Evolutionary conservation across 1,140 invertebrate species (phyloP).

Genomic region (Aricia agestis): DNA sequence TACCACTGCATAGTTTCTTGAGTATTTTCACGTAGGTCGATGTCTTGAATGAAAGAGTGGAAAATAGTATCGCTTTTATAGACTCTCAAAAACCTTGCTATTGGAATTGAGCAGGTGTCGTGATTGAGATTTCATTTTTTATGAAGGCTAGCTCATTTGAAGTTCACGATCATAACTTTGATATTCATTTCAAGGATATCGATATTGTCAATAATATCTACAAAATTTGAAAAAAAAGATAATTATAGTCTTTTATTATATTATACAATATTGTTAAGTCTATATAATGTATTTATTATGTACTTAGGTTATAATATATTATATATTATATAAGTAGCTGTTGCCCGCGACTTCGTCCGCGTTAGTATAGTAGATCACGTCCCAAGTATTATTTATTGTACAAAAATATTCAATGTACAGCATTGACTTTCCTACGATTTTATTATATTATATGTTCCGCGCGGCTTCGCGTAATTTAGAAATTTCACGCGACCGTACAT

Average conservation of each 20-base stretch:
- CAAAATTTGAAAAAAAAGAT: neutral
- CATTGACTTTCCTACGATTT: no score
- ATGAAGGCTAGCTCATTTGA: conserved; percentile 33
- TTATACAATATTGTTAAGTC: no score
- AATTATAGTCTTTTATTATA: neutral
- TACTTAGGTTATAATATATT: no score
- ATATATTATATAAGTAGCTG: no score
- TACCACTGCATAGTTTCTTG: neutral
- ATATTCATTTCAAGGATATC: conserved; percentile 6
- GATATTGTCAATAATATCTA: neutral
- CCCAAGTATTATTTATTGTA: no score
- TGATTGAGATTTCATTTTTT: conserved; percentile 72
- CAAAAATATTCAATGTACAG: no score
- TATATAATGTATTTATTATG: no score
- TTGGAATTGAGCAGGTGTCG: conserved; percentile 61
- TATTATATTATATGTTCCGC: no score
- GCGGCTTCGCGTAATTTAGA: no score
- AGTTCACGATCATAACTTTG: neutral
- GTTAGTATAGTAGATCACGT: no score
- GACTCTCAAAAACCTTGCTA: conserved; percentile 38
- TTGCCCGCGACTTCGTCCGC: no score
- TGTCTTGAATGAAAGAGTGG: conserved; percentile 13
- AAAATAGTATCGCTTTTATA: conserved; percentile 38
- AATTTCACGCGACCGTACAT: no score
- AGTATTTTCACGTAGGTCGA: neutral